Percentiles rank a stretch among this genome's conserved stretches.
These are phyloP conservation scores for Xyliphius kryptos DNA, from an alignment of 2,113 vertebrate genomes.

Conservation along the genomic window DNA sequence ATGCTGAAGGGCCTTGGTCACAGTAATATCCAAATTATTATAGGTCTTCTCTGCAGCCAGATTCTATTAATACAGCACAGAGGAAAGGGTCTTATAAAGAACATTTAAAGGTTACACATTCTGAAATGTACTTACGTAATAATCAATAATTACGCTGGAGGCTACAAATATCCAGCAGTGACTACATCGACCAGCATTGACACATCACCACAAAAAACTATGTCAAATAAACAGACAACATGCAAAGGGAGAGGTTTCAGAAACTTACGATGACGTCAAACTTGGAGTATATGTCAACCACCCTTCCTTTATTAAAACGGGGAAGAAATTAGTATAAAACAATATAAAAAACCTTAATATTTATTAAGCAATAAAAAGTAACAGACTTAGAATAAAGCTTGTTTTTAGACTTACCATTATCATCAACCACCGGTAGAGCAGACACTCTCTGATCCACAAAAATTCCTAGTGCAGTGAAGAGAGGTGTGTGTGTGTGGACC, in stretches of 20 bases:
- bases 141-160: slow-evolving; percentile 15
- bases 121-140: too few relatives aligned
- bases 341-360: background rate
- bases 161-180: slow-evolving; percentile 11
- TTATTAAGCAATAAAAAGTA: too few relatives aligned
- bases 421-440: slow-evolving; percentile 86
- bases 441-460: slow-evolving; percentile 95
- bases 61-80: slow-evolving; percentile 67
- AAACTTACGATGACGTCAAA: slow-evolving; percentile 96
- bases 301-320: slow-evolving; percentile 71
- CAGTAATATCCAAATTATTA: slow-evolving; percentile 93
- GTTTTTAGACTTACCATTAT: slow-evolving; percentile 68
- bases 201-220: background rate
- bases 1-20: slow-evolving; percentile 91
- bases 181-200: background rate
- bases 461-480: slow-evolving; percentile 91
- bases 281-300: slow-evolving; percentile 97
- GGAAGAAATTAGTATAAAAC: background rate
- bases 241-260: too few relatives aligned
- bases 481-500: slow-evolving; percentile 81
- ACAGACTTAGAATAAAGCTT: too few relatives aligned
- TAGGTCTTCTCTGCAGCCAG: slow-evolving; percentile 96
- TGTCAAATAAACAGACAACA: background rate
- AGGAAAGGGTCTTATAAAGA: too few relatives aligned
- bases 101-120: too few relatives aligned